Conservation (phyloP, 2,113 vertebrate species). For the Phyllostomus hastatus region DNA sequence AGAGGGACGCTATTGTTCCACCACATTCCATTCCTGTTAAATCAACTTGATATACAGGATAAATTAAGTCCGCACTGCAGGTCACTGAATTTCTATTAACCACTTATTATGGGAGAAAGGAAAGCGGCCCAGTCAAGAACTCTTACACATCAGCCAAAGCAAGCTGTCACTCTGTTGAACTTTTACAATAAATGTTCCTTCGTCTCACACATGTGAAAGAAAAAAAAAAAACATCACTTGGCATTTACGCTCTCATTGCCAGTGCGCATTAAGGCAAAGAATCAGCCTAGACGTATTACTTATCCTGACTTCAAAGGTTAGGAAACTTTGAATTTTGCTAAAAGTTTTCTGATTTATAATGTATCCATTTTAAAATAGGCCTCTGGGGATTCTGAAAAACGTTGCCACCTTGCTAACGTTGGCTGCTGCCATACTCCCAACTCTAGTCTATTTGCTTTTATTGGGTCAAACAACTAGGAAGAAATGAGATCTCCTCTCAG, state of each 20-base stretch:
- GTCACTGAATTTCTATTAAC: conserved; percentile 84
- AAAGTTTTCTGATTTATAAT: conserved; percentile 25
- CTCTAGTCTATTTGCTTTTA: neutral
- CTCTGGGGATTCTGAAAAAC: neutral
- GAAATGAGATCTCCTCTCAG: neutral
- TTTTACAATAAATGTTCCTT: conserved; percentile 77
- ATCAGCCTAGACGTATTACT: conserved; percentile 77
- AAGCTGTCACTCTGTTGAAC: conserved; percentile 83
- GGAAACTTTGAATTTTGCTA: conserved; percentile 61
- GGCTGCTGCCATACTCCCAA: neutral
- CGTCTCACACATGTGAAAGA: conserved; percentile 67
- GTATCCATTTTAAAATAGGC: neutral
- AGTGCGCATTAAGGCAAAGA: conserved; percentile 73
- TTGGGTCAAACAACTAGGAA: neutral
- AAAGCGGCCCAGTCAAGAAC: conserved; percentile 78
- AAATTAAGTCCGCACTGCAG: conserved; percentile 83
- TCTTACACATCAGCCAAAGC: conserved; percentile 78
- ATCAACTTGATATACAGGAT: conserved; percentile 79
- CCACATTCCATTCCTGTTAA: conserved; percentile 81
- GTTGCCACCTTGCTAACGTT: neutral
- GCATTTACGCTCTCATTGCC: conserved; percentile 79
- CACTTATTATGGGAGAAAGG: conserved; percentile 81
- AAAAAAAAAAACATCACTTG: conserved; percentile 72
- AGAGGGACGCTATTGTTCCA: conserved; percentile 76
- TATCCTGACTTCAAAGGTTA: conserved; percentile 79